Evolutionary conservation across 2,797 vertebrate genomes (phyloP).

Genomic region (Periparus ater): DNA sequence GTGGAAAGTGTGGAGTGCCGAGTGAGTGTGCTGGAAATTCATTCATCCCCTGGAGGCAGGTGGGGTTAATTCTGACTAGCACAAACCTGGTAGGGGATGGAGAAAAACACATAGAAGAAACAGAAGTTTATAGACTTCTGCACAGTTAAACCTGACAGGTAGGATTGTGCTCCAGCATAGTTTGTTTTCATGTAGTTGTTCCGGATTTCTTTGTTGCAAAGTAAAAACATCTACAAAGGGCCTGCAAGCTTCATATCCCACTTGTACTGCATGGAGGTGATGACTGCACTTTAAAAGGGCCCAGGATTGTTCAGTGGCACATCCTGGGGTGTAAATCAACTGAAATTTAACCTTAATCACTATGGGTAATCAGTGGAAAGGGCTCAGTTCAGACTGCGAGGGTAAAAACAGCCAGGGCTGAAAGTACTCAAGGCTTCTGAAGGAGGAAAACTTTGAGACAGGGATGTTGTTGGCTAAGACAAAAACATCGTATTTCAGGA

Average conservation of each 20-base stretch:
- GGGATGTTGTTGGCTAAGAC: background rate
- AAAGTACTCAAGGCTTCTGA: background rate
- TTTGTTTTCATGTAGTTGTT: background rate
- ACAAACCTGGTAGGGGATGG: background rate
- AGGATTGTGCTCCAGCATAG: background rate
- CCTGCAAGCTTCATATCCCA: background rate
- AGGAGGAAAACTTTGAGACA: background rate
- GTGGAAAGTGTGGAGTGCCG: background rate
- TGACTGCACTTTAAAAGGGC: background rate
- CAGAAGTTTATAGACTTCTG: background rate
- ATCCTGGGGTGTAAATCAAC: background rate
- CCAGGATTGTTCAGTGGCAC: background rate
- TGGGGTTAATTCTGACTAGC: background rate
- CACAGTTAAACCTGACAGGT: background rate
- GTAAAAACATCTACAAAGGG: background rate
- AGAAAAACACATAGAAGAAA: background rate
- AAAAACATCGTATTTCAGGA: background rate
- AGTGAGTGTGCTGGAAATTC: background rate
- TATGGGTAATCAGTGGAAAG: background rate
- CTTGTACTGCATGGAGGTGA: background rate
- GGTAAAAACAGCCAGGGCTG: background rate
- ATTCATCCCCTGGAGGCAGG: constrained; percentile 7
- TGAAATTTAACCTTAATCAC: background rate
- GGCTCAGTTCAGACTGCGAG: background rate
- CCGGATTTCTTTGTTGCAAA: background rate